Base-by-base conservation (phyloP, 1,140 invertebrate species). In the Conopomorpha cramerella region DNA sequence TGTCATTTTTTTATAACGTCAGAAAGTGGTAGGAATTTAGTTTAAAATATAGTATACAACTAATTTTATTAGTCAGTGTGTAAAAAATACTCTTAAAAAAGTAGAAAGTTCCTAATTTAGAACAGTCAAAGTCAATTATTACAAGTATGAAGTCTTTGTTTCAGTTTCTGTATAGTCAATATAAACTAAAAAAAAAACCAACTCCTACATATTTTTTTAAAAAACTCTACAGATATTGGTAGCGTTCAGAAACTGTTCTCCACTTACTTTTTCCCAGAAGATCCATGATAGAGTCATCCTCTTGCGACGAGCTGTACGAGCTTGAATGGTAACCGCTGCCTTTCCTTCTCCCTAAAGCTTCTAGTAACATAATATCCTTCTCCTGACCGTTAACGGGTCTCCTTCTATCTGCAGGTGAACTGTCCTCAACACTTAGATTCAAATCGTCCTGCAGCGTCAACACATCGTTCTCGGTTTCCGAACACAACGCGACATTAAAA, bases 251-350 rank as follows among this genome's bases (percentile, higher is more conserved):
- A 32, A 36, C 34, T 37, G 34, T 16, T 36, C 31, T 26, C 32
- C 53, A 80, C 86, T 78, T 83, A 91, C 89, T 91, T 87, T 88
- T 85, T 39, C 88, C 88, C 43, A 92, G 76, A 80, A 92, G 87
- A 55, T 91, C 87, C 81, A 91, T 87, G 39, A 92, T 84, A 38
- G 85, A 84, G 46, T 84, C 85, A 39, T 88, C 86, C 34, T 84
- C 78, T 43, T 72, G 65, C 2, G 67, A 56, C 0, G 63, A 51
- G 28, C 57, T 52, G 30, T 76, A 68, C 2, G 45, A 40, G 38
- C 29, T 57, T 28, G 58, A 51, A 34, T 71, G n/a, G 12, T 57
- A 66, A 28, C 71, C 71, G 34, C 82, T 81, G 29, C 80, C 79
- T 46, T 86, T 86, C 46, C 86, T 82, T 18, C 84, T 82, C 0